Evolutionary conservation across 2,888 invertebrate genomes (phyloP).

Genomic region (Nycteola revayana): DNA sequence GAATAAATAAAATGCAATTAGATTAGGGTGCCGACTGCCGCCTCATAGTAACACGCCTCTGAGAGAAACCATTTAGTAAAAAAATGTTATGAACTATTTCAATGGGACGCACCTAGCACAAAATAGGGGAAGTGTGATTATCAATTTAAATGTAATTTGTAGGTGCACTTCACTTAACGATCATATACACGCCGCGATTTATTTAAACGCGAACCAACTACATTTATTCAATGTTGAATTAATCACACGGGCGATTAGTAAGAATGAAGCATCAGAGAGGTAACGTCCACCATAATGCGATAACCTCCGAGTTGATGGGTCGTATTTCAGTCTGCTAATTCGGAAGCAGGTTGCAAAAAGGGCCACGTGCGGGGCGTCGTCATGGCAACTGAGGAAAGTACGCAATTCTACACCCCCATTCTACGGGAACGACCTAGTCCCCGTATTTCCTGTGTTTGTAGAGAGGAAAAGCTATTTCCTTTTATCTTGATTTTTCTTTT

Average conservation of each 20-base stretch:
- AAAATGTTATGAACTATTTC: constrained; percentile 48
- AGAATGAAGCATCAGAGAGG: constrained; percentile 42
- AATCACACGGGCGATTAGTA: constrained; percentile 48
- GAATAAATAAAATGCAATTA: constrained; percentile 79
- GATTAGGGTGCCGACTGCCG: constrained; percentile 43
- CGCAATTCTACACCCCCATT: constrained; percentile 61
- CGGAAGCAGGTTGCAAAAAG: constrained; percentile 51
- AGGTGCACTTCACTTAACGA: constrained; percentile 12
- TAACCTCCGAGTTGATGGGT: constrained; percentile 50
- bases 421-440: constrained; percentile 33
- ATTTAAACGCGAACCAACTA: constrained; percentile 27
- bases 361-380: constrained; percentile 71
- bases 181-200: constrained; percentile 20
- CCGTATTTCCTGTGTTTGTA: constrained; percentile 33
- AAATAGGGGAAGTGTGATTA: constrained; percentile 42
- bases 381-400: constrained; percentile 74
- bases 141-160: constrained; percentile 46
- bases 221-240: constrained; percentile 21
- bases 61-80: constrained; percentile 41
- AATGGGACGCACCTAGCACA: constrained; percentile 23
- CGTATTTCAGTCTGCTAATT: constrained; percentile 54
- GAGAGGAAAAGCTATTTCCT: no score
- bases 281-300: constrained; percentile 50
- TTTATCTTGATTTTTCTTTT: constrained; percentile 8
- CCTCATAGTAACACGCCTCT: constrained; percentile 41